These are phyloP conservation scores for Coracias cyanogaster DNA, from an alignment of 2,797 vertebrate genomes.

Conservation along the genomic window DNA sequence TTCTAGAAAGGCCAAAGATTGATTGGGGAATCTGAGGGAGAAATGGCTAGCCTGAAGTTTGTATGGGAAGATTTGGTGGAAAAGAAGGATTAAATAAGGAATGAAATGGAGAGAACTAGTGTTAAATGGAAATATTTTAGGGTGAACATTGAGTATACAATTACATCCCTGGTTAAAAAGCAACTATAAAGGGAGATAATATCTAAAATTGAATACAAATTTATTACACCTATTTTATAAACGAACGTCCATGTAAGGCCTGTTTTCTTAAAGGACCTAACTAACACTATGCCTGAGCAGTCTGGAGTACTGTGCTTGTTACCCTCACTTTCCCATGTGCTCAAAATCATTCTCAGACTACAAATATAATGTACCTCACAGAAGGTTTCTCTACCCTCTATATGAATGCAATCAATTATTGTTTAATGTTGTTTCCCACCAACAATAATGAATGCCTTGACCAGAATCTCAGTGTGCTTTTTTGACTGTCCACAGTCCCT, in stretches of 20 bases:
- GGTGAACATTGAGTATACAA: neutral
- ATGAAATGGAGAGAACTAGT: neutral
- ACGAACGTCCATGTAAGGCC: neutral
- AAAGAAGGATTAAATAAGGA: neutral
- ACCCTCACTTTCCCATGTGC: neutral
- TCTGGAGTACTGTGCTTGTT: neutral
- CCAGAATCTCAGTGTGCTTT: conserved; percentile 9
- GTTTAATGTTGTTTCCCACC: neutral
- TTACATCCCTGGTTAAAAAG: neutral
- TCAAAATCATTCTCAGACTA: neutral
- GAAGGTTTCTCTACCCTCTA: neutral
- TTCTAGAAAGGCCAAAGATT: neutral
- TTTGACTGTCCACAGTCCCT: neutral
- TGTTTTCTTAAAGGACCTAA: neutral
- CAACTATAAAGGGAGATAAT: neutral
- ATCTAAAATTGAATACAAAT: neutral
- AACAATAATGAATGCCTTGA: conserved; percentile 32
- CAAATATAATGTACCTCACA: neutral
- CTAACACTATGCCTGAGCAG: neutral
- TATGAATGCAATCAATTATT: conserved; percentile 12
- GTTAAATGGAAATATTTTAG: neutral
- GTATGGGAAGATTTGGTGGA: neutral
- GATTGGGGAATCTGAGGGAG: neutral
- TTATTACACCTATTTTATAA: neutral
- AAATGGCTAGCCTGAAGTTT: neutral